These are phyloP conservation scores for Drosophila trapezifrons DNA, from an alignment of 1,140 invertebrate species.

Conservation along the genomic window DNA sequence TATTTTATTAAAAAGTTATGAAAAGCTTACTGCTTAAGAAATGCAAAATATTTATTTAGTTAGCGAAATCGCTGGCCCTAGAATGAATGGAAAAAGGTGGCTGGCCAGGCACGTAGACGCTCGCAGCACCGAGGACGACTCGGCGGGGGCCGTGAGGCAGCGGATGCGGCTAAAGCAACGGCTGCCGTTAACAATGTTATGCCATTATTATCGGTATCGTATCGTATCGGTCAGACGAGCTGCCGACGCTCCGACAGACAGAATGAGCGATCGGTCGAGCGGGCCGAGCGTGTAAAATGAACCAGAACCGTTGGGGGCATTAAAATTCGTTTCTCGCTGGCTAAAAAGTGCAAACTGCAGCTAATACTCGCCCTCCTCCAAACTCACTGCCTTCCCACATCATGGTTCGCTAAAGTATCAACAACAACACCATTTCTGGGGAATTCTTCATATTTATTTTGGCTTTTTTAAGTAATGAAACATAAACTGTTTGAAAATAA, in stretches of 20 bases:
- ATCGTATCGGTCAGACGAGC: constrained; percentile 33
- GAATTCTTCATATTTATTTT: background rate
- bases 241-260: constrained; percentile 22
- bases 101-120: constrained; percentile 40
- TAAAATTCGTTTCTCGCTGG: constrained; percentile 56
- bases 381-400: background rate
- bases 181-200: constrained; percentile 38
- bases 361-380: constrained; percentile 1
- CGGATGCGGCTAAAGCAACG: constrained; percentile 1
- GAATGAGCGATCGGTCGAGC: constrained; percentile 32
- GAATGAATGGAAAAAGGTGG: background rate
- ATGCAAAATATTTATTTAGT: background rate
- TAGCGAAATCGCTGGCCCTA: background rate
- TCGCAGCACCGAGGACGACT: constrained; percentile 20
- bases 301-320: constrained; percentile 57
- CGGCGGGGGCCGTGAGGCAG: background rate
- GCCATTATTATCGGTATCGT: constrained; percentile 47
- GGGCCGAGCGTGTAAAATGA: constrained; percentile 64
- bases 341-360: constrained; percentile 23
- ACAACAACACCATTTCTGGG: background rate
- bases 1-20: background rate
- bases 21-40: background rate
- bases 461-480: background rate
- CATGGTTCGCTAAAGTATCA: background rate
- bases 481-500: no score